phyloP scores from a whole-genome alignment of 1,140 invertebrate species.

The Sweltsa coloradensis region DNA sequence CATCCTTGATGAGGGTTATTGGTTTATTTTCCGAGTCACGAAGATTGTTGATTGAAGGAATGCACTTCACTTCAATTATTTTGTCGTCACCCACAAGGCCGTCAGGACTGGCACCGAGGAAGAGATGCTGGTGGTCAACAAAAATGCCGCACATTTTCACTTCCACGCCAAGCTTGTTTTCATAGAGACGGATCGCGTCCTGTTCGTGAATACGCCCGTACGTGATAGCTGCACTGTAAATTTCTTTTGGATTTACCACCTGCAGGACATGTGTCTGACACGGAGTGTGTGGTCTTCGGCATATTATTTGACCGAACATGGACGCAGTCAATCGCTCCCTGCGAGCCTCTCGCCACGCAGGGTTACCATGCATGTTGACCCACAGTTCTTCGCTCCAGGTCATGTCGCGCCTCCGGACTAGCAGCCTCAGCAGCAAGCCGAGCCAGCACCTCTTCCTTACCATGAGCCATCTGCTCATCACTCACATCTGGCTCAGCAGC shows the following conservation, averaged over 20 bases:
- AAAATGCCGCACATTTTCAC: conserved; percentile 1
- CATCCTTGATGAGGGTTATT: too few relatives aligned
- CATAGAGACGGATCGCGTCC: not conserved
- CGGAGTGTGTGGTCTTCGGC: not conserved
- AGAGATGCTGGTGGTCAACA: not conserved
- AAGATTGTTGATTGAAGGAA: too few relatives aligned
- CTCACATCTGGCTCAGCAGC: not conserved
- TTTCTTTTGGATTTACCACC: not conserved
- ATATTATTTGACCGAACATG: conserved; percentile 1
- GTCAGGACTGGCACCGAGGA: conserved; percentile 18
- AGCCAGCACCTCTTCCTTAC: not conserved
- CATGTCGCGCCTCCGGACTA: not conserved
- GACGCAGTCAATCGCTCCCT: not conserved
- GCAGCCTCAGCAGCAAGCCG: not conserved
- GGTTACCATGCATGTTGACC: not conserved
- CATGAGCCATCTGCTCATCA: not conserved
- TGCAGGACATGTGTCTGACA: not conserved
- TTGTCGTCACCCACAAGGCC: conserved; percentile 14
- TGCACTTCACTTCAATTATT: too few relatives aligned
- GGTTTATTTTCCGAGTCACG: too few relatives aligned
- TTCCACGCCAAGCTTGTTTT: not conserved
- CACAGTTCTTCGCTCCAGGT: not conserved
- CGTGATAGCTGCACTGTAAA: not conserved
- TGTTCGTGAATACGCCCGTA: not conserved
- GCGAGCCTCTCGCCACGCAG: not conserved